phyloP scores from a whole-genome alignment of 2,113 vertebrate species.

The Scatophagus argus region DNA sequence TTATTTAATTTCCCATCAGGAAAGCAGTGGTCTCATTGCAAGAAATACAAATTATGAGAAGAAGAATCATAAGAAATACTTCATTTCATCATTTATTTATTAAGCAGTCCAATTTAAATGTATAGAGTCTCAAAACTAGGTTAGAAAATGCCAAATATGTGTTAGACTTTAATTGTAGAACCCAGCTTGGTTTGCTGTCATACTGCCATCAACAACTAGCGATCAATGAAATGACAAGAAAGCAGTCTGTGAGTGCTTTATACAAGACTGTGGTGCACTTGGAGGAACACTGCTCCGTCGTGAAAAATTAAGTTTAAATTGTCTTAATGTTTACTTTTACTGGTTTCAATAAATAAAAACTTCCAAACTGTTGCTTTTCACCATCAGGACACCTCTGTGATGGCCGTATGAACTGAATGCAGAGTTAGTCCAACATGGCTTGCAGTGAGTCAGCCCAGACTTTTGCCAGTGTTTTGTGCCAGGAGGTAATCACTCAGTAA shows the following conservation, averaged over 20 bases:
- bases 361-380: neutral
- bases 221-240: too few relatives aligned
- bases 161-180: neutral
- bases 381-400: neutral
- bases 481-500: constrained; percentile 42
- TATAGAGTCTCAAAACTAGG: too few relatives aligned
- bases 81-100: too few relatives aligned
- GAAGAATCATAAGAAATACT: too few relatives aligned
- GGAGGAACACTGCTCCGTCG: neutral
- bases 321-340: neutral
- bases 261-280: neutral
- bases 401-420: constrained; percentile 9
- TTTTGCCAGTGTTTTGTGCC: constrained; percentile 1
- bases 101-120: too few relatives aligned
- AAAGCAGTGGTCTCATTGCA: too few relatives aligned
- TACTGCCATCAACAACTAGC: neutral
- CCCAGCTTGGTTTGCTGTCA: neutral
- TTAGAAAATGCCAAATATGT: neutral
- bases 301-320: neutral
- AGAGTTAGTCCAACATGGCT: neutral
- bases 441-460: constrained; percentile 11
- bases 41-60: too few relatives aligned
- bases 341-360: neutral
- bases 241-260: neutral
- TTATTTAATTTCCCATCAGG: too few relatives aligned